Evolutionary conservation across 2,888 invertebrate genomes (phyloP), one percentile per base, ranked within the genome.

Genomic region (Reticulitermes lucifugus): DNA sequence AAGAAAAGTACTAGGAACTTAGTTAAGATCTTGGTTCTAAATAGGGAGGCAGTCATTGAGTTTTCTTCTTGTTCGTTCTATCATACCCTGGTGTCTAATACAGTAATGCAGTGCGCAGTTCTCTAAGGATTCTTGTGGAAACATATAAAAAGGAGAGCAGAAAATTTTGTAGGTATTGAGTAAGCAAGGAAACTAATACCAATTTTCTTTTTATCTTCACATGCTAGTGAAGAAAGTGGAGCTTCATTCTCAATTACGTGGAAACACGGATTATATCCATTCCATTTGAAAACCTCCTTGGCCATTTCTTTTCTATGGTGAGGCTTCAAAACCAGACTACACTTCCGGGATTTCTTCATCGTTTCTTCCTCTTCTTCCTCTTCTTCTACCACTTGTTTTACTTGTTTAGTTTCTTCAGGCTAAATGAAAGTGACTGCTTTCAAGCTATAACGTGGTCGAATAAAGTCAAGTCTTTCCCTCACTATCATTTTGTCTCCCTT

Each of bases 161-260:
- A 73, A 77, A 77, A 46, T 77, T 77, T 77, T 21, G 73, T 35
- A 21, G 18, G n/a, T 77, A 46, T n/a, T 46, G 77, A 46, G 41
- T 46, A n/a, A 51, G 25, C 46, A 46, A 41, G 46, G n/a, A 14
- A 46, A 46, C 43, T 77, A 77, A 77, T 77, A 46, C 77, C 77
- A 77, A 77, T 77, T 77, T 77, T 77, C 43, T n/a, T 77, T 77
- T 77, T 77, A 77, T 77, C 77, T 41, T 77, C 77, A 77, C 77
- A n/a, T 46, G 51, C 51, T 43, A 73, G 41, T 73, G 41, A 73
- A 73, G 73, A 77, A 77, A 77, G 46, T 77, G n/a, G 41, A 77
- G 77, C 77, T 77, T 77, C 41, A 77, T n/a, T 46, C 46, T 22
- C 77, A 77, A 77, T 77, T 77, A 77, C 41, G 77, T 77, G 77